Conservation (phyloP, 2,113 vertebrate species). For the Poeciliopsis retropinna region DNA sequence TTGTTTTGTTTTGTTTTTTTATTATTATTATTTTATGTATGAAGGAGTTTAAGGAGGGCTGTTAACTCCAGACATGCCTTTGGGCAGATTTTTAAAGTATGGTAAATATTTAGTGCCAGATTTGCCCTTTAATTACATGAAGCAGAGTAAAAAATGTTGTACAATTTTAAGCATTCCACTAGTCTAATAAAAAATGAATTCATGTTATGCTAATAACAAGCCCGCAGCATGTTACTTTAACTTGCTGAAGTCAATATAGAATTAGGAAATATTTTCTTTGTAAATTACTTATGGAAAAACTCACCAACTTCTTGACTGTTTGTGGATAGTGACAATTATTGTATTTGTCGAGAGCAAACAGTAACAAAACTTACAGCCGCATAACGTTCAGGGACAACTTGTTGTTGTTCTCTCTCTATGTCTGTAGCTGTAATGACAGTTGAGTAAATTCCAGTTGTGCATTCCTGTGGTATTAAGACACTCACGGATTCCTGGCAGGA, state of each 20-base stretch:
- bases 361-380: conserved; percentile 15
- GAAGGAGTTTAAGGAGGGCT: background rate
- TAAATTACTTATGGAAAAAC: background rate
- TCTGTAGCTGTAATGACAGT: conserved; percentile 47
- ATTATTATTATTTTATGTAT: background rate
- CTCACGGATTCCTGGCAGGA: conserved; percentile 66
- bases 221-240: background rate
- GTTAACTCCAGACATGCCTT: background rate
- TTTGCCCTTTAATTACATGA: background rate
- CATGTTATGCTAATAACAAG: background rate
- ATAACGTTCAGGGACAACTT: background rate
- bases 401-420: conserved; percentile 25
- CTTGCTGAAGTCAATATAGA: background rate
- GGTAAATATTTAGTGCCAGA: background rate
- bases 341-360: conserved; percentile 23
- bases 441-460: conserved; percentile 46
- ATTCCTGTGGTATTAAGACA: conserved; percentile 71
- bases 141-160: background rate
- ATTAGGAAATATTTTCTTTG: background rate
- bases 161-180: background rate
- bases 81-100: background rate
- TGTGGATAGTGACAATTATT: background rate
- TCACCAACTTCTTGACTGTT: background rate
- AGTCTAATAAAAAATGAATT: no score
- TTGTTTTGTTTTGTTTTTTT: background rate